Evolutionary conservation across 2,113 vertebrate species (phyloP), one percentile per base, ranked within the genome.

Genomic region (Halichoerus grypus): DNA sequence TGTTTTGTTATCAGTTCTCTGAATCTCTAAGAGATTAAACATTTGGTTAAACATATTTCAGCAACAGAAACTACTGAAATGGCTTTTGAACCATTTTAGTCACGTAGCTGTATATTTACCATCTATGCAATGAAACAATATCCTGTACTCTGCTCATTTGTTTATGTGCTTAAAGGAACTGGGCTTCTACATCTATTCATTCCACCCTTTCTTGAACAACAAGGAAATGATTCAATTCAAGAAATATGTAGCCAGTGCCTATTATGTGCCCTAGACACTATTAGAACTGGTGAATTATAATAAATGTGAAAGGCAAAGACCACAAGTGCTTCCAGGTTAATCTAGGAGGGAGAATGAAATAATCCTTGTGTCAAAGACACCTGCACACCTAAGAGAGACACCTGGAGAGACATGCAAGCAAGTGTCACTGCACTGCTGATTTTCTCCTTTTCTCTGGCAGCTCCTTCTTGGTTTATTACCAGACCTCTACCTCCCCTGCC

Each of bases 31-130:
- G 88, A 98, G 98, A 98, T 98, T 72, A 98, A 98, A 98, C 95
- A 98, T 97, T 98, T 98, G 97, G 97, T 98, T 97, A 98, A 97
- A 96, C 95, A 97, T 97, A 96, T 98, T 98, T 98, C 97, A 96
- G 94, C 82, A 95, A 96, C 82, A 98, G 97, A 97, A 98, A 97
- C 93, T 91, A 91, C 91, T 92, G 95, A 96, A 96, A 95, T 89
- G 90, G 14, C 97, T 97, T 97, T 97, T 97, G 97, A 98, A 96
- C 88, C 95, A 83, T 98, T 93, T 97, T 46, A 97, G 94, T 95
- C 96, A 97, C 4, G 13, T 93, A 97, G 67, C 67, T 94, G 51
- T 86, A 12, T 98, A 80, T 98, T 98, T 98, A 92, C 88, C 79
- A 76, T 97, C 74, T 88, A 22, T n/a, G 88, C 26, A 91, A 51